Evolutionary conservation across 2,888 invertebrate species (phyloP), one percentile per base, ranked within the genome.

Genomic region (Gandaritis pyraliata): DNA sequence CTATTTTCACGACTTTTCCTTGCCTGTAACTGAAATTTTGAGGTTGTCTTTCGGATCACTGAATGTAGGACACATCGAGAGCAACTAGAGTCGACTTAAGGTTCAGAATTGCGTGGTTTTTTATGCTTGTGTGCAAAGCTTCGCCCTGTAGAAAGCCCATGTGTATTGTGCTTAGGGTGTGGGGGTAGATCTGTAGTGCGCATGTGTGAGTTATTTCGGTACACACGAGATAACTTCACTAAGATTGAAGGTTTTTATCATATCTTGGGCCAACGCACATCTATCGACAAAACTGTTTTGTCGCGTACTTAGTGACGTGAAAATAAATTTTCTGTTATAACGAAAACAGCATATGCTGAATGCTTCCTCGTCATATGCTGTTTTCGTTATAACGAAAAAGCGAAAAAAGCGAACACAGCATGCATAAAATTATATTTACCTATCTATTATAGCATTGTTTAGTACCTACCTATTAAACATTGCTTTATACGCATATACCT

Each of bases 21-120:
- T 71, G 73, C 76, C 73, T 77, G 80, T 83, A 86, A 80, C 83
- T 83, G 73, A 68, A 80, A 81, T 85, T 91, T 92, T 88, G 83
- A 91, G 91, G 91, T 92, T 92, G 91, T 85, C 81, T 84, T 79
- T 71, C 78, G 80, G 83, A 86, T 85, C 83, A 83, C 83, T 82
- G 80, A 86, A 88, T 86, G 88, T 88, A 87, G 88, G 88, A 78
- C 87, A 84, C 82, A 80, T 82, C 83, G 82, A 79, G 76, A 80
- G 78, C 74, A 75, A 78, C 78, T 73, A 73, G 69, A 45, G 64
- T 71, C 67, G 69, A 72, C 41, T 55, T 88, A 89, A 78, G 82
- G 89, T 81, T 77, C 77, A 87, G 66, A 83, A 77, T 91, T 72
- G 85, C 81, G 69, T 74, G 77, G 38, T 51, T 64, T 59, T 66